Percentiles rank a stretch among this genome's conserved stretches.
Evolutionary conservation across 2,797 vertebrate species (phyloP).

Genomic region (Podarcis lilfordi): DNA sequence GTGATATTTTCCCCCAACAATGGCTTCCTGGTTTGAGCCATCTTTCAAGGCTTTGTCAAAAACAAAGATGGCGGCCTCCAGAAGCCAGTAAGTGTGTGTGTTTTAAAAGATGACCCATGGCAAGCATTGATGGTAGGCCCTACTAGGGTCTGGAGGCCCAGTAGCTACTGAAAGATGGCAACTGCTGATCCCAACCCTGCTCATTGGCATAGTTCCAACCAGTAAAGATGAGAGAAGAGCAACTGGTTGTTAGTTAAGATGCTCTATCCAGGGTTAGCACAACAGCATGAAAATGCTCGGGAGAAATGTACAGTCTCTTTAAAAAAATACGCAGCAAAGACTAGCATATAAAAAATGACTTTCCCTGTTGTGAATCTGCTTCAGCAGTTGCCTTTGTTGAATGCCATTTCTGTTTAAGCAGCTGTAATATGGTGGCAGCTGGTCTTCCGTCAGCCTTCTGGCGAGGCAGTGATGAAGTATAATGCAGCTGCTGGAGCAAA

Average conservation of each 20-base stretch:
- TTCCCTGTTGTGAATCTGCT: not conserved
- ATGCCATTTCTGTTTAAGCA: conserved; percentile 6
- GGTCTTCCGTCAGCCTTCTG: conserved; percentile 10
- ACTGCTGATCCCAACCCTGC: not conserved
- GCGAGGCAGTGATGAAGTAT: not conserved
- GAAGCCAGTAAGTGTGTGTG: not conserved
- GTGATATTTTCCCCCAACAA: not conserved
- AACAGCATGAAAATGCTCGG: fast-evolving
- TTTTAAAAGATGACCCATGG: not conserved
- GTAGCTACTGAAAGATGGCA: not conserved
- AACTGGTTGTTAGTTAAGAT: not conserved
- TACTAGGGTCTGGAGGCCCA: not conserved
- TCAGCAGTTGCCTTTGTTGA: conserved; percentile 9
- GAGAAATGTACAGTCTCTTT: not conserved
- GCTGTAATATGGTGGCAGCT: not conserved
- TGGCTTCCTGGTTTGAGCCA: not conserved
- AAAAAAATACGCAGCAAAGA: not conserved
- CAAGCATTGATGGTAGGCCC: not conserved
- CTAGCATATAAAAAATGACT: conserved; percentile 6
- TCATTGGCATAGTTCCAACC: not conserved
- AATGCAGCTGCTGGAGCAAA: conserved; percentile 20
- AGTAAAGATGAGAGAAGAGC: not conserved
- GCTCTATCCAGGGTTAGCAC: not conserved
- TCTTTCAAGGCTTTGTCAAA: not conserved
- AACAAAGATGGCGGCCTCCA: not conserved